Evolutionary conservation across 2,888 invertebrate genomes (phyloP).

Genomic region (Marronus borbonicus): DNA sequence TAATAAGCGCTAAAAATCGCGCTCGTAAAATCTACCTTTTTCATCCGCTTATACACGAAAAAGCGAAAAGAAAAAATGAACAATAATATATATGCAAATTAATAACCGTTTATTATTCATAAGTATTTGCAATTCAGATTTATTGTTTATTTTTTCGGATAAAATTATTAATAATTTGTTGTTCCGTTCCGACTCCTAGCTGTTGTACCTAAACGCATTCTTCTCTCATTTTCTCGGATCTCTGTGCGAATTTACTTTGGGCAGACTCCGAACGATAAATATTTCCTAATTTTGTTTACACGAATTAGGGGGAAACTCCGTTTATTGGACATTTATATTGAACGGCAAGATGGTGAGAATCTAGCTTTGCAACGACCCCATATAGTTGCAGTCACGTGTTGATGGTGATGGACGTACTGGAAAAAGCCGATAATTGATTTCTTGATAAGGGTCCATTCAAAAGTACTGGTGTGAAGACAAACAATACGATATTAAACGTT

Average conservation of each 20-base stretch:
- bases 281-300: slow-evolving; percentile 45
- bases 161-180: slow-evolving; percentile 41
- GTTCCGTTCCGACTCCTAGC: slow-evolving; percentile 10
- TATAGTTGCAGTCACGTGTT: slow-evolving; percentile 44
- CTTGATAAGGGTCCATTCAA: slow-evolving; percentile 13
- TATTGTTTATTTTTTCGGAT: slow-evolving; percentile 46
- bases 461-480: not conserved
- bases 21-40: slow-evolving; percentile 28
- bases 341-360: slow-evolving; percentile 36
- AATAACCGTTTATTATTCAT: slow-evolving; percentile 56
- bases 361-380: slow-evolving; percentile 22
- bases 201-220: not conserved
- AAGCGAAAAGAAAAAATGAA: slow-evolving; percentile 46
- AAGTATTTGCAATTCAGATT: slow-evolving; percentile 56
- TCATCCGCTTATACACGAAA: slow-evolving; percentile 32
- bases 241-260: slow-evolving; percentile 24
- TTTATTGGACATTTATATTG: slow-evolving; percentile 46
- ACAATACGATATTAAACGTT: no score
- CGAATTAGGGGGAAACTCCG: slow-evolving; percentile 28
- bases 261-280: slow-evolving; percentile 36
- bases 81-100: slow-evolving; percentile 55
- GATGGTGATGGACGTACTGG: slow-evolving; percentile 34
- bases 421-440: slow-evolving; percentile 36
- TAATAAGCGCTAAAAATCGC: slow-evolving; percentile 34
- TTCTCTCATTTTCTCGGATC: slow-evolving; percentile 26